Percentiles rank a stretch among this genome's conserved stretches.
Conservation (phyloP, 2,113 vertebrate species). For the Anolis sagrei region DNA sequence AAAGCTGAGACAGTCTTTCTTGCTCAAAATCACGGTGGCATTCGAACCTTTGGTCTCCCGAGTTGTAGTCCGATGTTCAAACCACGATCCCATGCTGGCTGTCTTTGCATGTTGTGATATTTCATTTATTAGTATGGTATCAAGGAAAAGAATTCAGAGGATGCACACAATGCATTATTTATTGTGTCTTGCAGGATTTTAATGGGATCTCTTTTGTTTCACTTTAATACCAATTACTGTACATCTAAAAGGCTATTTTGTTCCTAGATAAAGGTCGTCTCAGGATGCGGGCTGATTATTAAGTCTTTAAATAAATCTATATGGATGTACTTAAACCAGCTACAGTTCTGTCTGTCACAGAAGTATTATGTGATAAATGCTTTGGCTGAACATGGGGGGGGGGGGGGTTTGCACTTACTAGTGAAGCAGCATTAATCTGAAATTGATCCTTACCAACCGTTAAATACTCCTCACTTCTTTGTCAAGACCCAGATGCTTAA, state of each 20-base stretch:
- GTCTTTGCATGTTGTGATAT: background rate
- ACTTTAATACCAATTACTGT: conserved; percentile 12
- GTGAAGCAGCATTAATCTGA: conserved; percentile 63
- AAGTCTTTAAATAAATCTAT: conserved; percentile 26
- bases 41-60: too few species aligned
- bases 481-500: conserved; percentile 63
- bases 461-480: conserved; percentile 74
- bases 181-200: too few species aligned
- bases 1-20: too few species aligned
- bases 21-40: too few species aligned
- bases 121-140: background rate
- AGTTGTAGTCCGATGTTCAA: too few species aligned
- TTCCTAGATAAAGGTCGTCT: background rate
- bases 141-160: background rate
- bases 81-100: too few species aligned
- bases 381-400: conserved; percentile 17
- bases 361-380: conserved; percentile 47
- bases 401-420: conserved; percentile 38
- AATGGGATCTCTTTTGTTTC: background rate
- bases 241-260: background rate
- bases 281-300: background rate
- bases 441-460: conserved; percentile 74
- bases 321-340: conserved; percentile 28
- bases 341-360: conserved; percentile 28
- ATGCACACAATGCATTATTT: background rate